Conservation (phyloP, 2,113 vertebrate genomes). For the Brevimyrus niger region DNA sequence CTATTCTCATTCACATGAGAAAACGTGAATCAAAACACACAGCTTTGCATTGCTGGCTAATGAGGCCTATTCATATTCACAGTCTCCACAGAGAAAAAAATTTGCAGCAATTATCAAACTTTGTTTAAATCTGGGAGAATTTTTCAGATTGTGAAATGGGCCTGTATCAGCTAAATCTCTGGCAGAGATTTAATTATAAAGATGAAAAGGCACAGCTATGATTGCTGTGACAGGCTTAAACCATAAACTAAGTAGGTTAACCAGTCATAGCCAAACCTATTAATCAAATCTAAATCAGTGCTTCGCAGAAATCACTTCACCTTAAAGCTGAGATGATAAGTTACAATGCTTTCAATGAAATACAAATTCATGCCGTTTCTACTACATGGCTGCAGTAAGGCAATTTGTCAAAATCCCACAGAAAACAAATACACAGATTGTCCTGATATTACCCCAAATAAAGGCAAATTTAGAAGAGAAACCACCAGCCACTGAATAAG, state of each 20-base stretch:
- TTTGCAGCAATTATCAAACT: background rate
- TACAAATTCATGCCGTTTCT: background rate
- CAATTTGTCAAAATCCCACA: background rate
- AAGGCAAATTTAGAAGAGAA: background rate
- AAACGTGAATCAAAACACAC: background rate
- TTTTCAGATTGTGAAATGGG: background rate
- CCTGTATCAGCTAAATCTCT: background rate
- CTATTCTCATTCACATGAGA: background rate
- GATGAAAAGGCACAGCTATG: background rate
- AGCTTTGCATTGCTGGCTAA: background rate
- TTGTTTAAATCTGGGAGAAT: background rate
- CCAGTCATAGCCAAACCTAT: background rate
- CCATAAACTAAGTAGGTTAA: background rate
- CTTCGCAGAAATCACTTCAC: background rate
- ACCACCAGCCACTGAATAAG: background rate
- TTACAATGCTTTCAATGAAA: background rate
- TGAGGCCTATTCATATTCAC: background rate
- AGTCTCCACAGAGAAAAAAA: background rate
- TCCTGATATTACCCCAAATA: background rate
- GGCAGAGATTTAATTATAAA: background rate
- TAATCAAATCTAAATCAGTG: background rate
- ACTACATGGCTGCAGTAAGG: background rate
- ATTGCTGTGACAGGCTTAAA: background rate
- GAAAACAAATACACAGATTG: background rate
- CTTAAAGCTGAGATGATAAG: background rate